These are phyloP conservation scores for Perca flavescens DNA, from an alignment of 2,113 vertebrate species.

Conservation along the genomic window DNA sequence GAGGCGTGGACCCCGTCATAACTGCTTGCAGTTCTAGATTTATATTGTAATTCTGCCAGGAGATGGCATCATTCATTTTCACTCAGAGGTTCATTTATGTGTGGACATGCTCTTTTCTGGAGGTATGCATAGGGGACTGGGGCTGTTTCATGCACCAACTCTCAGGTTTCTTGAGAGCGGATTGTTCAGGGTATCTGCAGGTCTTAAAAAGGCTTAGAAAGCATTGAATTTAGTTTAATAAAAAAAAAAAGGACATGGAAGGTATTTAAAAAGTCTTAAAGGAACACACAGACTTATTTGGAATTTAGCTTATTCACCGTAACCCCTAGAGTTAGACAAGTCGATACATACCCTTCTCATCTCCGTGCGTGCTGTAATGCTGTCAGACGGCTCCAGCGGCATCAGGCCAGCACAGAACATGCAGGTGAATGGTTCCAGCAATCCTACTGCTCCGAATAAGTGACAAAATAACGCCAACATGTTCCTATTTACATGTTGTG, in stretches of 20 bases:
- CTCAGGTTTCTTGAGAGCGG: background rate
- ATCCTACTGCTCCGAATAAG: too few relatives aligned
- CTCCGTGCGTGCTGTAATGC: too few relatives aligned
- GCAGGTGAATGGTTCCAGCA: too few relatives aligned
- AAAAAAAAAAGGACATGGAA: background rate
- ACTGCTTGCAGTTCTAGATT: background rate
- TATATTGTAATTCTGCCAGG: conserved; percentile 40
- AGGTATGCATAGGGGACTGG: background rate
- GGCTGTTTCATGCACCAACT: background rate
- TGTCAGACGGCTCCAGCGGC: too few relatives aligned
- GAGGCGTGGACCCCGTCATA: too few relatives aligned
- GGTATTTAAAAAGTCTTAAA: background rate
- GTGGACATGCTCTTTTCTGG: conserved; percentile 2
- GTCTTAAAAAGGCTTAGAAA: background rate
- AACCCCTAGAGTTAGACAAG: too few relatives aligned
- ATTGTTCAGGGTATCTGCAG: background rate
- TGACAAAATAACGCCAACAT: too few relatives aligned
- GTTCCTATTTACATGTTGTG: too few relatives aligned
- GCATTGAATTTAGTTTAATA: background rate
- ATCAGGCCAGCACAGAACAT: too few relatives aligned
- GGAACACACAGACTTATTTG: too few relatives aligned
- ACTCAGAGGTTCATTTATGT: conserved; percentile 20
- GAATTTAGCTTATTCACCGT: too few relatives aligned
- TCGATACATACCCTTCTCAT: too few relatives aligned
- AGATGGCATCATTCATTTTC: conserved; percentile 40